phyloP scores from a whole-genome alignment of 92 coral and sea anemone species.

The Paragorgia papillata region DNA sequence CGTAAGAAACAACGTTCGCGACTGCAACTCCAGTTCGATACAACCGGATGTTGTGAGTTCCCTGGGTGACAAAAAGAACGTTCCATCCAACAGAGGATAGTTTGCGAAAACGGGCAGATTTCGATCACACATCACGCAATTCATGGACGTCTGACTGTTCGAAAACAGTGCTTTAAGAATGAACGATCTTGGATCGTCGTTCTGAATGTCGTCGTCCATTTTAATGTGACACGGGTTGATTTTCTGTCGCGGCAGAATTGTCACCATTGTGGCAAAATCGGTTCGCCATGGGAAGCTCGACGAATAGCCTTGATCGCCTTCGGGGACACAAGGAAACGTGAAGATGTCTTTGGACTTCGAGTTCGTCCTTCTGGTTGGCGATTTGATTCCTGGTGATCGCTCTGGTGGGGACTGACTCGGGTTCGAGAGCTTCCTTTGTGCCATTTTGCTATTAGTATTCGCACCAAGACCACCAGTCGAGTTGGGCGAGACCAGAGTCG shows the following conservation, averaged over 20 bases:
- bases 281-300: slow-evolving; percentile 80
- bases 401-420: slow-evolving; percentile 38
- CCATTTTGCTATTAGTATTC: slow-evolving; percentile 15
- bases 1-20: slow-evolving; percentile 73
- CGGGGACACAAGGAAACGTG: slow-evolving; percentile 21
- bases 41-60: slow-evolving; percentile 71
- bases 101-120: slow-evolving; percentile 92
- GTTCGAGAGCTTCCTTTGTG: slow-evolving; percentile 28
- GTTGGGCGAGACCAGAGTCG: slow-evolving; percentile 61
- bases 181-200: slow-evolving; percentile 90
- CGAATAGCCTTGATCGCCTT: slow-evolving; percentile 26
- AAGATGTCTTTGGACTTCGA: slow-evolving; percentile 30
- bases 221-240: slow-evolving; percentile 97
- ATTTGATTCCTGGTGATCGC: slow-evolving; percentile 27
- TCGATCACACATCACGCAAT: slow-evolving; percentile 88
- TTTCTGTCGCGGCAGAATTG: slow-evolving; percentile 92
- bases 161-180: slow-evolving; percentile 84
- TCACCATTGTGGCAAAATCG: slow-evolving; percentile 90
- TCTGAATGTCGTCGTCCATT: slow-evolving; percentile 90
- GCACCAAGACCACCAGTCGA: slow-evolving; percentile 53
- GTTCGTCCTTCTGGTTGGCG: slow-evolving; percentile 34
- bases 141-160: slow-evolving; percentile 68
- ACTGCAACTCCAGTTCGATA: slow-evolving; percentile 83
- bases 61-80: slow-evolving; percentile 92
- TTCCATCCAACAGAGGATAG: slow-evolving; percentile 96